Conservation (phyloP, 2,888 invertebrate genomes). For the Acleris literana region DNA sequence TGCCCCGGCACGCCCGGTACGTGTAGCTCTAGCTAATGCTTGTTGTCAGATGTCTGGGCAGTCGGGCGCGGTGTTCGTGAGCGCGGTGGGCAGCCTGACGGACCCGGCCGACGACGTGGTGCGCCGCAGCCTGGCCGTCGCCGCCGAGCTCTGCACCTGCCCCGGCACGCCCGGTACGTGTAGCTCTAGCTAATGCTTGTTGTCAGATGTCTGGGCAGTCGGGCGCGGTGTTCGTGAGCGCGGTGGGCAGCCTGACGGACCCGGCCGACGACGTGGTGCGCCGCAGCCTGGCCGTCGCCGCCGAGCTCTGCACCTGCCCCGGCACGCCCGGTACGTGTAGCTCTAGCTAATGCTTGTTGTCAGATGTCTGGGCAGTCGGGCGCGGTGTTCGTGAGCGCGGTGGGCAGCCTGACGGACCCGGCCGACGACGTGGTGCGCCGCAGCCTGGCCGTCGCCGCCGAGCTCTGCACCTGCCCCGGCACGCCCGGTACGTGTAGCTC, state of each 20-base stretch:
- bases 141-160: constrained; percentile 89
- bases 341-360: no score
- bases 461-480: constrained; percentile 82
- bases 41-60: constrained; percentile 91
- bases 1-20: constrained; percentile 47
- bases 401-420: constrained; percentile 93
- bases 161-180: constrained; percentile 40
- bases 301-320: constrained; percentile 86
- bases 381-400: constrained; percentile 86
- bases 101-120: constrained; percentile 98
- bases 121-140: constrained; percentile 94
- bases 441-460: constrained; percentile 95
- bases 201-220: no score
- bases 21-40: background rate
- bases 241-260: constrained; percentile 94
- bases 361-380: no score
- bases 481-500: constrained; percentile 10
- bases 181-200: background rate
- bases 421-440: constrained; percentile 98
- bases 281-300: constrained; percentile 95
- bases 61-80: constrained; percentile 89
- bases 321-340: constrained; percentile 33
- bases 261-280: constrained; percentile 97
- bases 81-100: constrained; percentile 92
- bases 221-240: constrained; percentile 83